Conservation (phyloP, 2,797 vertebrate genomes). For the Silurus aristotelis region DNA sequence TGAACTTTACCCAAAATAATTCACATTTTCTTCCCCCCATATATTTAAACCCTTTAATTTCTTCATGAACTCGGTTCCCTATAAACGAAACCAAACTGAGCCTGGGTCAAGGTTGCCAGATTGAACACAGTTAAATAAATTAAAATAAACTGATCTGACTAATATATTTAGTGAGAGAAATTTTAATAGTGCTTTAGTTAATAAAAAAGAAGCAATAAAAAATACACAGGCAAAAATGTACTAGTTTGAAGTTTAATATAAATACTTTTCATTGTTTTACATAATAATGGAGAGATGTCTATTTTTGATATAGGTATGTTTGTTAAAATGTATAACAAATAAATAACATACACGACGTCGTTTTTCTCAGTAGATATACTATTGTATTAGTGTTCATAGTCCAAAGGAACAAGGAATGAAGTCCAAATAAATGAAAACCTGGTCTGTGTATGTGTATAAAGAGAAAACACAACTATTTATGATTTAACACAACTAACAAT, state of each 20-base stretch:
- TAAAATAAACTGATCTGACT: too few species aligned
- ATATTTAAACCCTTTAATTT: background rate
- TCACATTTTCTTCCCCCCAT: background rate
- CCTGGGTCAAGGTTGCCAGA: conserved; percentile 7
- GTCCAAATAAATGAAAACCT: too few species aligned
- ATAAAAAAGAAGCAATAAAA: too few species aligned
- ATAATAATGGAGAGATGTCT: background rate
- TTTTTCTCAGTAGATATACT: too few species aligned
- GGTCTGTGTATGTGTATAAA: too few species aligned
- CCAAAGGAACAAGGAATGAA: background rate
- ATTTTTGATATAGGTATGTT: too few species aligned
- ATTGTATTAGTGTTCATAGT: background rate
- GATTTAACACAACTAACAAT: background rate
- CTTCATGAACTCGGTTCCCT: background rate
- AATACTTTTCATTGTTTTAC: background rate
- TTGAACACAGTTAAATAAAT: background rate
- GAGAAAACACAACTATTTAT: background rate
- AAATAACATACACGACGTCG: too few species aligned
- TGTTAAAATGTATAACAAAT: too few species aligned
- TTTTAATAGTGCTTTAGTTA: background rate
- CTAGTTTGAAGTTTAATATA: background rate
- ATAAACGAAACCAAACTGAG: background rate
- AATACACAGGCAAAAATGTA: too few species aligned
- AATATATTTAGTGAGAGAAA: background rate
- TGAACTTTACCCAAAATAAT: background rate